Conservation (phyloP, 2,113 vertebrate genomes). For the Microcebus griseorufus region DNA sequence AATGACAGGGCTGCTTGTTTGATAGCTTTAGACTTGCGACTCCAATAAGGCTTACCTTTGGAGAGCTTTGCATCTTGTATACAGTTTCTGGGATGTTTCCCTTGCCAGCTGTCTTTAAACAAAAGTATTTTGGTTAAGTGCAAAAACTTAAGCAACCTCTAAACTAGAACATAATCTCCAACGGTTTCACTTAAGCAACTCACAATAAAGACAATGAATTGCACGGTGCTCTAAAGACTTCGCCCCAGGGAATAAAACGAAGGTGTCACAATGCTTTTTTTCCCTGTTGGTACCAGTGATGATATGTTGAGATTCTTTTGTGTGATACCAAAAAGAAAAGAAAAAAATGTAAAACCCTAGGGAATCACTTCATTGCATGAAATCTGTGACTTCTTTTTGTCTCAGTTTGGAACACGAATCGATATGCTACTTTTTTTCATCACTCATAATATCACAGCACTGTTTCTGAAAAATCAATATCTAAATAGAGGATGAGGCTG, state of each 20-base stretch:
- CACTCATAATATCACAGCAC: fast-evolving
- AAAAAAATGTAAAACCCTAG: neutral
- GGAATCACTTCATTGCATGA: fast-evolving
- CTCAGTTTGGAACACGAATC: neutral
- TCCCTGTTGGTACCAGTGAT: fast-evolving
- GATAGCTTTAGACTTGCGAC: neutral
- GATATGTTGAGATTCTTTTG: neutral
- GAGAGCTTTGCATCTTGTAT: neutral
- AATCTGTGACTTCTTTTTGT: neutral
- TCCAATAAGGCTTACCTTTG: neutral
- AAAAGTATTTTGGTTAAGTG: neutral
- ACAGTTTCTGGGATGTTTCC: neutral
- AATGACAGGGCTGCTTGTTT: too few relatives aligned
- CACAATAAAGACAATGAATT: neutral
- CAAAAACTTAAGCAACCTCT: neutral
- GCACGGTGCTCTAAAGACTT: neutral
- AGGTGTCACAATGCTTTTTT: neutral
- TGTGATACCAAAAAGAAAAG: neutral
- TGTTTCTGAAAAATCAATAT: neutral
- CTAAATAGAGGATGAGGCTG: fast-evolving
- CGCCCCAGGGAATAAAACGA: neutral
- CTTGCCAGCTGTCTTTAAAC: fast-evolving
- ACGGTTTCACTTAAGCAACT: neutral
- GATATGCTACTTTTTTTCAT: fast-evolving
- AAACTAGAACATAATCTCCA: neutral